Percentiles rank a stretch among this genome's conserved stretches.
Evolutionary conservation across 2,888 invertebrate genomes (phyloP).

Genomic region (Tenthredo notha): DNA sequence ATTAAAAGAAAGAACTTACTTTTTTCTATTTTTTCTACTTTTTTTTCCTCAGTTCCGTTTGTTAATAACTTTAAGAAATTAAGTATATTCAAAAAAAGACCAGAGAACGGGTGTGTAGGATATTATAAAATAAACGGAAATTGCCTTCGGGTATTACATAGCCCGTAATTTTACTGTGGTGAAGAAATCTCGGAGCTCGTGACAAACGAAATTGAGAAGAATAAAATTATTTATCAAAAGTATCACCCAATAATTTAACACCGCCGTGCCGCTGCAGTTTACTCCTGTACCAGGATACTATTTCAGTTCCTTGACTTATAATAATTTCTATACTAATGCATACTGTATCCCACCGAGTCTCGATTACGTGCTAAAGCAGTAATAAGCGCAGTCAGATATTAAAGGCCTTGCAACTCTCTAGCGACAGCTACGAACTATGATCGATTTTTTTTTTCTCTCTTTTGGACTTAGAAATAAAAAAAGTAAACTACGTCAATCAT

Average conservation of each 20-base stretch:
- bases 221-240: conserved; percentile 57
- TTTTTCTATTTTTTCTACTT: too few relatives aligned
- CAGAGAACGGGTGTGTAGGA: background rate
- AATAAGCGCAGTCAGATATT: background rate
- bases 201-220: conserved; percentile 70
- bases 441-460: background rate
- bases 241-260: conserved; percentile 68
- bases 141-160: background rate
- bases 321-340: background rate
- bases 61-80: conserved; percentile 63
- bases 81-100: conserved; percentile 44
- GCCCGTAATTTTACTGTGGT: conserved; percentile 38
- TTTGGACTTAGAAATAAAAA: background rate
- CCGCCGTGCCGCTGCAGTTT: conserved; percentile 14
- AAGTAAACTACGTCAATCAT: background rate
- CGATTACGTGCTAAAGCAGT: conserved; percentile 18
- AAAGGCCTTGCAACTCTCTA: background rate
- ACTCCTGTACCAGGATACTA: background rate
- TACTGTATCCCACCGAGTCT: background rate
- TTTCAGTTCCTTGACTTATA: conserved; percentile 50
- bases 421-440: conserved; percentile 9
- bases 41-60: background rate
- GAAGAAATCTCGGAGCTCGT: conserved; percentile 62
- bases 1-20: too few relatives aligned
- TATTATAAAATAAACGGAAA: conserved; percentile 36